phyloP scores from a whole-genome alignment of 2,113 vertebrate species.

The Caloenas nicobarica region DNA sequence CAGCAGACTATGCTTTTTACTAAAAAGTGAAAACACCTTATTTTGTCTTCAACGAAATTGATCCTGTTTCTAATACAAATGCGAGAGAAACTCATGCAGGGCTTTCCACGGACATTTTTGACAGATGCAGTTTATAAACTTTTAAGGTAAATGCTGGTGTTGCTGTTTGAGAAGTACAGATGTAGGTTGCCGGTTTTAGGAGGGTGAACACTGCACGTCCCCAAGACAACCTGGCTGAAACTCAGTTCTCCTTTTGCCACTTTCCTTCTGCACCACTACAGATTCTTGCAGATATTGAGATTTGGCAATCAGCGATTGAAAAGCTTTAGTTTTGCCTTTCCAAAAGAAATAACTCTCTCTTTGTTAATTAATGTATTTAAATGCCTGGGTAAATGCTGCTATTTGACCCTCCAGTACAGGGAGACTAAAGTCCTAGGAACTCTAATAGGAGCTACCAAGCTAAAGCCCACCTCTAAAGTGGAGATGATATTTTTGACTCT shows the following conservation, averaged over 20 bases:
- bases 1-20: not conserved
- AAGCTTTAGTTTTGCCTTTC: not conserved
- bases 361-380: not conserved
- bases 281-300: not conserved
- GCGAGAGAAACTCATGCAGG: not conserved
- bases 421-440: not conserved
- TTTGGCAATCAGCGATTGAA: not conserved
- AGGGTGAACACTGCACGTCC: fast-evolving
- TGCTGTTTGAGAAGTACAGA: not conserved
- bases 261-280: not conserved
- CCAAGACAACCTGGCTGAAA: not conserved
- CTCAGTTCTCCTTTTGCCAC: not conserved
- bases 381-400: not conserved
- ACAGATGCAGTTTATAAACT: not conserved
- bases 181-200: not conserved
- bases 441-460: not conserved
- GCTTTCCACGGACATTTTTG: not conserved
- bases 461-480: not conserved
- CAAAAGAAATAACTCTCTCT: not conserved
- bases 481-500: not conserved
- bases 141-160: not conserved
- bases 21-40: not conserved
- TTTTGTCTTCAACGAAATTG: not conserved
- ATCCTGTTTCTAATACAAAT: not conserved
- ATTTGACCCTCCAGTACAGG: not conserved